phyloP scores from a whole-genome alignment of 2,113 vertebrate species.

The Crotalus tigris region DNA sequence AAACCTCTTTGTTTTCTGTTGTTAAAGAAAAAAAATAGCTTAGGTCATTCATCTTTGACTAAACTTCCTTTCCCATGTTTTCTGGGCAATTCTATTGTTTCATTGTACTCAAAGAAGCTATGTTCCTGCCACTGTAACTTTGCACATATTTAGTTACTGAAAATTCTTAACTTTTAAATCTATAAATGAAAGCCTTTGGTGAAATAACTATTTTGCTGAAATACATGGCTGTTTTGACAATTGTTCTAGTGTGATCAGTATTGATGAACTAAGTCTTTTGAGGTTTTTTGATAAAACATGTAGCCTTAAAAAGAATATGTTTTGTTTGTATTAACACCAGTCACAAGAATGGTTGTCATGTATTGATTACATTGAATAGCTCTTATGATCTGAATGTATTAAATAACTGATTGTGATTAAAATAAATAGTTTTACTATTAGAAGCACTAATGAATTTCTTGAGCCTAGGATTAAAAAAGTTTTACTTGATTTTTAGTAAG shows the following conservation, averaged over 20 bases:
- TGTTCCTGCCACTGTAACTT: conserved; percentile 35
- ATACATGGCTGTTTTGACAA: fast-evolving
- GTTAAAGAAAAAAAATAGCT: conserved; percentile 61
- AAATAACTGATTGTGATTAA: background rate
- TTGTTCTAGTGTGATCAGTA: background rate
- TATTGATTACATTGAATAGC: background rate
- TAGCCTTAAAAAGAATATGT: conserved; percentile 3
- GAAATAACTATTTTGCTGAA: background rate
- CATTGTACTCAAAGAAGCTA: conserved; percentile 42
- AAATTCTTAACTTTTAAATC: conserved; percentile 9
- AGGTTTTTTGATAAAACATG: background rate
- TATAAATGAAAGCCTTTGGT: background rate
- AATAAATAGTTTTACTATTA: background rate
- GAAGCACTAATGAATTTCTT: background rate
- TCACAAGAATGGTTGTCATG: background rate
- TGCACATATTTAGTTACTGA: background rate
- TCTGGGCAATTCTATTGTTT: conserved; percentile 65
- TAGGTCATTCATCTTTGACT: conserved; percentile 57
- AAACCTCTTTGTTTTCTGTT: conserved; percentile 62
- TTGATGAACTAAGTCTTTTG: fast-evolving
- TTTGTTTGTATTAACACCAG: background rate
- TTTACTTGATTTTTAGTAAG: background rate
- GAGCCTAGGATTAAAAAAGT: background rate
- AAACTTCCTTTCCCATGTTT: conserved; percentile 76
- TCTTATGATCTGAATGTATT: background rate